phyloP scores from a whole-genome alignment of 64 coral and sea anemone species.

The Exaiptasia diaphana region DNA sequence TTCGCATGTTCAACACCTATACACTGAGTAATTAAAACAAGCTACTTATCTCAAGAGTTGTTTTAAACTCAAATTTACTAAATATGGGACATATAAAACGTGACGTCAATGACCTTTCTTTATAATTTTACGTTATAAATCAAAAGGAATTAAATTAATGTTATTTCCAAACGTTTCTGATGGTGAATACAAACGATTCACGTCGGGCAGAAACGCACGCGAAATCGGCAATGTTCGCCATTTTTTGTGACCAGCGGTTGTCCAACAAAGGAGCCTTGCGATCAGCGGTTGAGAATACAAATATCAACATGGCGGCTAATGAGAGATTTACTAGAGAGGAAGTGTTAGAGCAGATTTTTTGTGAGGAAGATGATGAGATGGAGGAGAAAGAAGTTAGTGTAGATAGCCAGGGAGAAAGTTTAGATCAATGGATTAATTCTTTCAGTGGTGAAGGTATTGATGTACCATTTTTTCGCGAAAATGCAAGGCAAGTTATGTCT shows the following conservation, averaged over 20 bases:
- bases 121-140: too few relatives aligned
- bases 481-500: neutral
- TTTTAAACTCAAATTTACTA: too few relatives aligned
- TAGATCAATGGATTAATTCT: neutral
- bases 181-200: too few relatives aligned
- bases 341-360: constrained; percentile 7
- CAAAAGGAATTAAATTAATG: too few relatives aligned
- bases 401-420: neutral
- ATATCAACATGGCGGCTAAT: constrained; percentile 47
- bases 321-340: neutral
- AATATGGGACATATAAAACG: too few relatives aligned
- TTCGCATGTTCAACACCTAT: too few relatives aligned
- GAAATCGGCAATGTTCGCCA: constrained; percentile 28
- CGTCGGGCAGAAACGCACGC: constrained; percentile 16
- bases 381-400: neutral
- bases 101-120: too few relatives aligned
- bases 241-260: constrained; percentile 31
- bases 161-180: too few relatives aligned
- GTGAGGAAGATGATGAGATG: neutral
- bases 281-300: neutral
- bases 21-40: too few relatives aligned
- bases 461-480: neutral
- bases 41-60: too few relatives aligned
- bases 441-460: neutral
- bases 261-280: neutral